A percentile compares a stretch with the other conserved stretches of the same genome.
Evolutionary conservation across 2,113 vertebrate genomes (phyloP).

Genomic region (Cottus gobio): DNA sequence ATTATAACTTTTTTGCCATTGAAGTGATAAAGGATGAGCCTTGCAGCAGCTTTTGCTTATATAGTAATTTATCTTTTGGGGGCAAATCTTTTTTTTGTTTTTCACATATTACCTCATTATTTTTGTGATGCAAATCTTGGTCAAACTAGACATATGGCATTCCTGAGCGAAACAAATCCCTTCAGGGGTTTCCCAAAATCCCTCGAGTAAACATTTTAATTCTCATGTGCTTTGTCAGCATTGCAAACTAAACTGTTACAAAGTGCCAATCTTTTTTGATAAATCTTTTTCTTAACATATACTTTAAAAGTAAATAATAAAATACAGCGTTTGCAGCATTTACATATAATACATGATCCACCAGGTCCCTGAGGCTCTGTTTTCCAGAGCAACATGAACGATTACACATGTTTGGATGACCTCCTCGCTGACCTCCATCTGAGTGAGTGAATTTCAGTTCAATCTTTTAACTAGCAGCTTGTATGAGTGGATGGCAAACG

Average conservation of each 20-base stretch:
- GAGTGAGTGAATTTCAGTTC: neutral
- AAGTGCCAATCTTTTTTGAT: slow-evolving; percentile 7
- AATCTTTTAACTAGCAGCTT: slow-evolving; percentile 19
- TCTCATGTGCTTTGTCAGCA: neutral
- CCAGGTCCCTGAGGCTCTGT: neutral
- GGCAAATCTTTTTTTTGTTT: neutral
- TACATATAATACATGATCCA: slow-evolving; percentile 9
- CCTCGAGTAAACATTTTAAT: neutral
- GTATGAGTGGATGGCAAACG: slow-evolving; percentile 4
- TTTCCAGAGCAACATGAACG: slow-evolving; percentile 10
- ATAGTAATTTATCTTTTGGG: neutral
- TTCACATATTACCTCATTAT: slow-evolving; percentile 11
- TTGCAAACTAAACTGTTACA: neutral
- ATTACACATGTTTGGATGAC: neutral
- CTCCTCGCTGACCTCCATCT: slow-evolving; percentile 2
- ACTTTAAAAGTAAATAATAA: slow-evolving; percentile 41
- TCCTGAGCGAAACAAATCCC: slow-evolving; percentile 2
- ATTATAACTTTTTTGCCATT: neutral
- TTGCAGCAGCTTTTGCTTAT: neutral
- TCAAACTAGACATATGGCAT: neutral
- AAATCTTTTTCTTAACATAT: slow-evolving; percentile 5
- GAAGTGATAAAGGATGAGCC: neutral
- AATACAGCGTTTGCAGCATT: neutral
- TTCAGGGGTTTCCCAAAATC: neutral
- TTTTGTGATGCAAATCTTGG: neutral